Conservation (phyloP, 2,888 invertebrate genomes). For the Erebia palarica region DNA sequence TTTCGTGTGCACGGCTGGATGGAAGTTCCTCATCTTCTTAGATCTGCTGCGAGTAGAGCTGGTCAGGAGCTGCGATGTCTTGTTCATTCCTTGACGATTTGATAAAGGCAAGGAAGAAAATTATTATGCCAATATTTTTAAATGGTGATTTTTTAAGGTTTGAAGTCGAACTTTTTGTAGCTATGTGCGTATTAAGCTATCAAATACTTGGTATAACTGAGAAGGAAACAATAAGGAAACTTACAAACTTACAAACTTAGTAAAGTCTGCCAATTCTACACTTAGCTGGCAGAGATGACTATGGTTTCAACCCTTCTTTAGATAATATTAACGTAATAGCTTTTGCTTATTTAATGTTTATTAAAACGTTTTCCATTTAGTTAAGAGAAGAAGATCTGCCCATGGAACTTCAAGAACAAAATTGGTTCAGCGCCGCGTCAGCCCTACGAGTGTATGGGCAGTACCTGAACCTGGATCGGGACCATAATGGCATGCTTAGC, state of each 20-base stretch:
- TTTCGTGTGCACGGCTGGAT: constrained; percentile 97
- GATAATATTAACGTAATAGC: no score
- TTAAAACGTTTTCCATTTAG: constrained; percentile 54
- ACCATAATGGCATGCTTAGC: constrained; percentile 98
- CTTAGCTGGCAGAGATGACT: no score
- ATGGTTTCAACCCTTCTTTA: no score
- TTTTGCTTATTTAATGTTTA: no score
- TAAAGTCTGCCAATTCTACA: no score
- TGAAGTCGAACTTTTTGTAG: no score
- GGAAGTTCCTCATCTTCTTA: constrained; percentile 97
- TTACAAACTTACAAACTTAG: no score
- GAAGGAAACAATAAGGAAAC: no score
- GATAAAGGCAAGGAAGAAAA: constrained; percentile 84
- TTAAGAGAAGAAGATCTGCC: constrained; percentile 92
- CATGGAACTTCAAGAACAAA: constrained; percentile 92
- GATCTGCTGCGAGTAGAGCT: constrained; percentile 94
- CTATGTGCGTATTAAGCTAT: no score
- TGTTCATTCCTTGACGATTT: constrained; percentile 96
- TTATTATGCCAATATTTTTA: neutral
- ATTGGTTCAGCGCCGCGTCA: constrained; percentile 95
- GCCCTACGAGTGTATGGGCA: constrained; percentile 96
- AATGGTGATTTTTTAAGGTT: no score
- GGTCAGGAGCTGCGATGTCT: constrained; percentile 95
- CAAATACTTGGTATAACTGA: no score
- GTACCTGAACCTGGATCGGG: constrained; percentile 95